These are phyloP conservation scores for Phyllotreta cruciferae DNA, from an alignment of 2,888 invertebrate genomes.

Conservation along the genomic window DNA sequence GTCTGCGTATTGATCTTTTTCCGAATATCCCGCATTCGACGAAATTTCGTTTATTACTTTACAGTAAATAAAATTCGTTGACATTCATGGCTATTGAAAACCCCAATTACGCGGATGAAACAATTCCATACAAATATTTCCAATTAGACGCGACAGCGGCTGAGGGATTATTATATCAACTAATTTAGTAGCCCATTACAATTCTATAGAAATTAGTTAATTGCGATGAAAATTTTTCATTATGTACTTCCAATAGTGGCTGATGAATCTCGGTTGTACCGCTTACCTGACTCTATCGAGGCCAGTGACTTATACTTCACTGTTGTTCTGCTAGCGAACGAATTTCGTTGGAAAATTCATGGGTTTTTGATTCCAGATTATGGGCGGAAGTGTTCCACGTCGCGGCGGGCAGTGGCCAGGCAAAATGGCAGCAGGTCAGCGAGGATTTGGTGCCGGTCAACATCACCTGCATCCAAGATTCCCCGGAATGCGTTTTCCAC, in stretches of 20 bases:
- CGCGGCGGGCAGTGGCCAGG: constrained; percentile 89
- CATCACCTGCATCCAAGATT: constrained; percentile 97
- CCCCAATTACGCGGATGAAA: constrained; percentile 6
- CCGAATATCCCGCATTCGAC: constrained; percentile 20
- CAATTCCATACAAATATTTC: too few species aligned
- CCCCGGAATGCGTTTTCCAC: constrained; percentile 96
- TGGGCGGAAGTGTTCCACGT: constrained; percentile 99
- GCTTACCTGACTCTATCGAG: background rate
- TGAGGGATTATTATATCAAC: too few species aligned
- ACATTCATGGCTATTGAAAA: constrained; percentile 14
- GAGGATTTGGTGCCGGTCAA: constrained; percentile 98
- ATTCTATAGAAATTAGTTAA: too few species aligned
- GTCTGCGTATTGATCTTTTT: constrained; percentile 25
- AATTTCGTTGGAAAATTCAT: background rate
- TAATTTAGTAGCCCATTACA: too few species aligned
- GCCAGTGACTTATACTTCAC: background rate
- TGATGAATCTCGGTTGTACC: too few species aligned
- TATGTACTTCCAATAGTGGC: too few species aligned
- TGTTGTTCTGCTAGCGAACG: background rate
- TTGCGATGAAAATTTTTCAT: too few species aligned
- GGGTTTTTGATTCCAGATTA: constrained; percentile 68
- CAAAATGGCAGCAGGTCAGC: constrained; percentile 97
- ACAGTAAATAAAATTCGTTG: constrained; percentile 22
- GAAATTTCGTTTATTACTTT: constrained; percentile 26
- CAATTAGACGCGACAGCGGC: too few species aligned